Conservation (phyloP, 2,888 invertebrate species). For the Caenorhabditis macrosperma region DNA sequence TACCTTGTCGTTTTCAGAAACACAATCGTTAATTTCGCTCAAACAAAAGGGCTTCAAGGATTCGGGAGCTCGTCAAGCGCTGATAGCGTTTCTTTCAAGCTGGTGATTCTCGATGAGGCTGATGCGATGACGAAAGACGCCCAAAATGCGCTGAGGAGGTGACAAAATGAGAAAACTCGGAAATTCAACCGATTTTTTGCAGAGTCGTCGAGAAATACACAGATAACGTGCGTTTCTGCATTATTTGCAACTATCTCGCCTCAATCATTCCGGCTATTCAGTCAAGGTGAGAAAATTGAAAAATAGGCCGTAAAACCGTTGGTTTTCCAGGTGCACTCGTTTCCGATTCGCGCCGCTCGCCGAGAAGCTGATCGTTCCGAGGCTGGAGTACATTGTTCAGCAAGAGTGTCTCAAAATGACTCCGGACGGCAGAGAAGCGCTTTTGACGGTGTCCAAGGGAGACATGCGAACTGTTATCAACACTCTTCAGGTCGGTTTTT, state of each 20-base stretch:
- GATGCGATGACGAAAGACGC: conserved; percentile 99
- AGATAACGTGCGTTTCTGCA: conserved; percentile 97
- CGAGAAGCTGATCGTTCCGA: conserved; percentile 90
- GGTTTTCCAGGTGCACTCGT: conserved; percentile 82
- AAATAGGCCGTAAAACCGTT: no score
- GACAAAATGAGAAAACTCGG: conserved; percentile 82
- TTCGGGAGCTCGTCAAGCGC: conserved; percentile 28
- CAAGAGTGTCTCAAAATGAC: conserved; percentile 81
- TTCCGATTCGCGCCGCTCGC: conserved; percentile 80
- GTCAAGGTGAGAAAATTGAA: no score
- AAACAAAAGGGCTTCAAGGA: conserved; percentile 87
- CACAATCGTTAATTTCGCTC: conserved; percentile 63
- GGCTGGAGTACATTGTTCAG: conserved; percentile 87
- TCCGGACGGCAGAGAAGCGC: conserved; percentile 91
- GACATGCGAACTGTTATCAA: conserved; percentile 98
- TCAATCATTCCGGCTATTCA: conserved; percentile 99
- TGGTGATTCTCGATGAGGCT: conserved; percentile 97
- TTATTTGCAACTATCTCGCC: conserved; percentile 97
- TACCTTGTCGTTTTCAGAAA: conserved; percentile 37
- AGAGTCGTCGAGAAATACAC: conserved; percentile 99
- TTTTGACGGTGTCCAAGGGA: conserved; percentile 92
- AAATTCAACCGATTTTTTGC: not conserved
- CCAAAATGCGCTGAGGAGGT: conserved; percentile 95
- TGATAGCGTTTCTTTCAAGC: conserved; percentile 84
- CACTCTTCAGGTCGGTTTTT: conserved; percentile 86